phyloP scores from a whole-genome alignment of 1,140 invertebrate genomes.

The Cherax destructor region DNA sequence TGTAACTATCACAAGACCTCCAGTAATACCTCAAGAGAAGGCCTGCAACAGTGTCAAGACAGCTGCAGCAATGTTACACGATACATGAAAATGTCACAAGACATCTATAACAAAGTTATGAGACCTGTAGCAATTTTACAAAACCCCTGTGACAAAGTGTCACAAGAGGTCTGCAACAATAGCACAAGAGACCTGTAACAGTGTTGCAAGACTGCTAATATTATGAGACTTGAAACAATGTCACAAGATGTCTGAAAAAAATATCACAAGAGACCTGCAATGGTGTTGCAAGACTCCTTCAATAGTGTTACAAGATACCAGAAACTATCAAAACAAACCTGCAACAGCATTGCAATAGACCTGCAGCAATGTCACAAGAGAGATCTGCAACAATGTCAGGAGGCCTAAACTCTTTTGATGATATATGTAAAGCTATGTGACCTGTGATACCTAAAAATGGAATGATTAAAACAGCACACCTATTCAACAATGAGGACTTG shows the following conservation, averaged over 20 bases:
- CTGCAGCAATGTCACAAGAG: not conserved
- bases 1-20: not conserved
- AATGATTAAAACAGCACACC: slow-evolving; percentile 65
- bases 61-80: too few relatives aligned
- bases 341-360: not conserved
- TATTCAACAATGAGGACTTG: slow-evolving; percentile 63
- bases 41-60: not conserved
- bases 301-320: too few relatives aligned
- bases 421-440: slow-evolving; percentile 56
- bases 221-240: not conserved
- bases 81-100: too few relatives aligned
- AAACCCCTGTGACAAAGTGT: too few relatives aligned
- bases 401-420: slow-evolving; percentile 32
- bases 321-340: not conserved
- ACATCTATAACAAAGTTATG: not conserved
- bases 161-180: too few relatives aligned
- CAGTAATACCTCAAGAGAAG: not conserved
- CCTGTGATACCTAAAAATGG: slow-evolving; percentile 63
- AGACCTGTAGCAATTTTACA: not conserved
- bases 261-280: too few relatives aligned
- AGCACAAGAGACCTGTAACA: too few relatives aligned
- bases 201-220: too few relatives aligned
- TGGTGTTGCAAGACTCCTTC: too few relatives aligned
- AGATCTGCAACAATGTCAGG: slow-evolving; percentile 7
- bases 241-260: not conserved